Evolutionary conservation across 2,888 invertebrate genomes (phyloP).

Genomic region (Microchrysa polita): DNA sequence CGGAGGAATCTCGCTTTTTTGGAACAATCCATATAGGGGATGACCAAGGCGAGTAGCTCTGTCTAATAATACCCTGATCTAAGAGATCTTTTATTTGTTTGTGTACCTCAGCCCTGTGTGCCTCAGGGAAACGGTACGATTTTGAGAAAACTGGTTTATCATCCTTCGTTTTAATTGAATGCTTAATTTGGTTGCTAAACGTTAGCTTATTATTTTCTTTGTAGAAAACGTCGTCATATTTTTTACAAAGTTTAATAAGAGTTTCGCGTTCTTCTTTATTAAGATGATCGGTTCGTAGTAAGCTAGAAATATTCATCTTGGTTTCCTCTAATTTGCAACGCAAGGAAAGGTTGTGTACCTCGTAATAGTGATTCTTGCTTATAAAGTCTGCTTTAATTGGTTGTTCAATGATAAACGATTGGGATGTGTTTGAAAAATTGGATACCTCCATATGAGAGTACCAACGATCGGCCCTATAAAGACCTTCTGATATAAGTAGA

Average conservation of each 20-base stretch:
- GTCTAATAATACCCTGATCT: conserved; percentile 2
- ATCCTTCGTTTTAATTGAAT: conserved; percentile 46
- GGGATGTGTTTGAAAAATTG: not conserved
- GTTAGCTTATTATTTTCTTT: not conserved
- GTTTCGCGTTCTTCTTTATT: not conserved
- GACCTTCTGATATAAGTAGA: not conserved
- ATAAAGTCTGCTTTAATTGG: not conserved
- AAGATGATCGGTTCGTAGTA: not conserved
- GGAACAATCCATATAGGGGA: conserved; percentile 21
- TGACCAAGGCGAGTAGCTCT: not conserved
- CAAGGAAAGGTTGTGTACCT: not conserved
- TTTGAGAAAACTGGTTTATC: conserved; percentile 48
- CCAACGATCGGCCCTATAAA: not conserved
- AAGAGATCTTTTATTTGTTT: conserved; percentile 45
- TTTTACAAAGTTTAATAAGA: not conserved
- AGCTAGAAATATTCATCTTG: not conserved
- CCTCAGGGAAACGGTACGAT: conserved; percentile 44
- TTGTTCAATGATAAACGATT: not conserved
- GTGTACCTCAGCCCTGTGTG: not conserved
- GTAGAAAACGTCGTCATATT: not conserved
- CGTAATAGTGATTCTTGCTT: not conserved
- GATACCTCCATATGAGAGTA: not conserved
- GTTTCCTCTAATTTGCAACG: not conserved
- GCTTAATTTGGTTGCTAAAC: conserved; percentile 31
- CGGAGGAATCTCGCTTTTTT: not conserved